Conservation (phyloP, 2,888 invertebrate genomes). For the Drosophila meridionalis region DNA sequence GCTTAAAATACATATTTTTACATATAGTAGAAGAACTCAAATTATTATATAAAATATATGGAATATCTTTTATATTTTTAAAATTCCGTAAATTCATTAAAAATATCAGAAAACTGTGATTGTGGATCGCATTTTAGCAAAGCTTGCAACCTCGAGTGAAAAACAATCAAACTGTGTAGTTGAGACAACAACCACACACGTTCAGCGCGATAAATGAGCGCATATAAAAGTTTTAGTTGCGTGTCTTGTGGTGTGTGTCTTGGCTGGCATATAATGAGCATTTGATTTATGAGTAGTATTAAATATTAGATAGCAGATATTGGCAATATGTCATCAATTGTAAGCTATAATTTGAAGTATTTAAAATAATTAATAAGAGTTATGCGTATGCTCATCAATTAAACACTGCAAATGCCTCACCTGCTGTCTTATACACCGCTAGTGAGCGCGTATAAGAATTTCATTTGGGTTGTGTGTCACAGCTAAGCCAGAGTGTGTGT, state of each 20-base stretch:
- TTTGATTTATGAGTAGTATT: too few species aligned
- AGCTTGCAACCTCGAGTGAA: conserved; percentile 13
- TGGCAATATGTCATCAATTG: not conserved
- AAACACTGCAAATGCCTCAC: fast-evolving
- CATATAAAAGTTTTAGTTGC: conserved; percentile 14
- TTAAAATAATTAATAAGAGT: not conserved
- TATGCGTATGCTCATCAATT: not conserved
- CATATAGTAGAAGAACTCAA: not conserved
- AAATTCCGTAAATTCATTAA: not conserved
- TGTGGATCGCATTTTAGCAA: conserved; percentile 35
- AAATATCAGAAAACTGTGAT: not conserved
- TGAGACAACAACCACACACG: conserved; percentile 30
- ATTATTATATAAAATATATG: not conserved
- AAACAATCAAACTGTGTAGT: conserved; percentile 17
- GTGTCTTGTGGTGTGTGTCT: conserved; percentile 35
- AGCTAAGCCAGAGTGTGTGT: not conserved
- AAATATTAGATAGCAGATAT: too few species aligned
- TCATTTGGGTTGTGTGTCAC: not conserved
- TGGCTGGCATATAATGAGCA: conserved; percentile 15
- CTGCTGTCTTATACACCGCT: not conserved
- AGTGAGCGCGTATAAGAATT: not conserved
- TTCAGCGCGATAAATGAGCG: not conserved
- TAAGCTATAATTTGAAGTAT: not conserved
- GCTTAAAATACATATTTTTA: not conserved
- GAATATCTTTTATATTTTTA: not conserved